Evolutionary conservation across 2,113 vertebrate genomes (phyloP).

Genomic region (Phycodurus eques): DNA sequence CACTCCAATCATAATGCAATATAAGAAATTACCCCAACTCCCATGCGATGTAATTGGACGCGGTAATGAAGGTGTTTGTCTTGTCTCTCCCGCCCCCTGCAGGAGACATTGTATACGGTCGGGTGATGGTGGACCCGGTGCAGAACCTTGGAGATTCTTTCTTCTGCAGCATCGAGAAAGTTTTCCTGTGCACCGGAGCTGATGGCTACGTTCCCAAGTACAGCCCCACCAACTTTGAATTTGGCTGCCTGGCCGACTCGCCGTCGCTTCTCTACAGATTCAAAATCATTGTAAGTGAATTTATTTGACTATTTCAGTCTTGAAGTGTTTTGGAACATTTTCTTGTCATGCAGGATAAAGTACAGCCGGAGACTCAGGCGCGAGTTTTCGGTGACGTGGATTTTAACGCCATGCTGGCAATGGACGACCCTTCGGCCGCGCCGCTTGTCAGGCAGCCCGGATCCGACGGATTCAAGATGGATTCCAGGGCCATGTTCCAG

Average conservation of each 20-base stretch:
- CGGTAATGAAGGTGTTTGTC: no score
- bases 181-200: slow-evolving; percentile 90
- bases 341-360: slow-evolving; percentile 79
- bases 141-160: slow-evolving; percentile 95
- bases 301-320: background rate
- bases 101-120: slow-evolving; percentile 88
- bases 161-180: slow-evolving; percentile 92
- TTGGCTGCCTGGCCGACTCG: slow-evolving; percentile 91
- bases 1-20: no score
- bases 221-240: slow-evolving; percentile 83
- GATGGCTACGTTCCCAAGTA: slow-evolving; percentile 96
- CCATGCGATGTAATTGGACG: no score
- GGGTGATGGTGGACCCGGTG: slow-evolving; percentile 95
- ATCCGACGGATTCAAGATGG: slow-evolving; percentile 90
- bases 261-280: slow-evolving; percentile 87
- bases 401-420: slow-evolving; percentile 86
- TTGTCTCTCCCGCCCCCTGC: background rate
- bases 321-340: background rate
- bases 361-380: slow-evolving; percentile 89
- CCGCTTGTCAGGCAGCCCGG: slow-evolving; percentile 86
- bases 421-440: slow-evolving; percentile 85
- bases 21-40: no score
- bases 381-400: slow-evolving; percentile 79
- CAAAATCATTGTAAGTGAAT: slow-evolving; percentile 87
- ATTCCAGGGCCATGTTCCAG: slow-evolving; percentile 90